Base-by-base conservation (phyloP, 1,140 invertebrate species). In the Harlomillsia oculata region DNA sequence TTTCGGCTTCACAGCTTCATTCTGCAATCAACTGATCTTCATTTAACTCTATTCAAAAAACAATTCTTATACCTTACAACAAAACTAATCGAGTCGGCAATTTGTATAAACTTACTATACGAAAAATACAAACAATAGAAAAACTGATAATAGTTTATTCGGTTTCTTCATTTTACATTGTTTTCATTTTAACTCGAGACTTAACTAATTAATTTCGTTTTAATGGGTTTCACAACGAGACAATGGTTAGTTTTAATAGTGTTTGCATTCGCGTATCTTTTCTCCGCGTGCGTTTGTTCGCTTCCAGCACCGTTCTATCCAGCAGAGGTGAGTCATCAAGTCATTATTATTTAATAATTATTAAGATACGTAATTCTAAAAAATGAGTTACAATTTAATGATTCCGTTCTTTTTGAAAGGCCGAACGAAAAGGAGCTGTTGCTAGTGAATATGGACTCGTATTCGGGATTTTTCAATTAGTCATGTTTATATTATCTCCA, bases 401-500 rank as follows among this genome's bases (percentile, higher is more conserved):
- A 41, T n/a, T 14, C 13, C 6, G 23, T 53, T 20, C 25, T 34
- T 18, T 40, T 26, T 23, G n/a, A 51, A n/a, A 58, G 86, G 88
- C 89, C 13, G 83, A 85, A 66, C 77, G 76, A 39, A 93, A 93
- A 78, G 87, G 88, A 37, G 86, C 86, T 5, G 78, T 82, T 9
- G 80, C 88, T 0, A 84, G 87, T 18, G 85, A 92, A 66, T 90
- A 90, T 75, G 90, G 91, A 2, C 73, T 94, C 36, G 89, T 96
- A 1, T 95, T 96, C 71, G 90, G 91, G 1, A 76, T 89, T 30
- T 96, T 93, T 72, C 89, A 96, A 68, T 72, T 95, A n/a, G 80
- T 88, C 1, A 89, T 93, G 21, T 91, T 94, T 69, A 67, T 91
- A 9, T 78, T 89, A 32, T 89, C 88, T 66, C 91, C 90, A 0